These are phyloP conservation scores for Polypedilum vanderplanki DNA, from an alignment of 1,140 invertebrate species.

Conservation along the genomic window DNA sequence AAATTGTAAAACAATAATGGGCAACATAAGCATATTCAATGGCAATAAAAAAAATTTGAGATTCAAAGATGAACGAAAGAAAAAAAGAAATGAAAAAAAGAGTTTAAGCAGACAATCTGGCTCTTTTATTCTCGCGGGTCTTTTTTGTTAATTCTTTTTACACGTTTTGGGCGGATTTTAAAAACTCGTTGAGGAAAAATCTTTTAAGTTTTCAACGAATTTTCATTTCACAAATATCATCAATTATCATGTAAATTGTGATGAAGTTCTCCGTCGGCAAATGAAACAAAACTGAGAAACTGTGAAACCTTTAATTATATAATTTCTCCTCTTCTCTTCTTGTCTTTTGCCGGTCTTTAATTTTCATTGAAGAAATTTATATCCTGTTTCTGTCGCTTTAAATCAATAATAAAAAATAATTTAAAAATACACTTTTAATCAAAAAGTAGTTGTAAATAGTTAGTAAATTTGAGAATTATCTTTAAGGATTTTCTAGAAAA, in stretches of 20 bases:
- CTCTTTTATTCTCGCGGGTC: not conserved
- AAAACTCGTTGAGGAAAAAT: not conserved
- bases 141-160: constrained; percentile 25
- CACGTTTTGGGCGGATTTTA: constrained; percentile 23
- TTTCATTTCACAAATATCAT: constrained; percentile 14
- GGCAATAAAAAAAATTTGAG: not conserved
- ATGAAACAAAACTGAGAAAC: too few relatives aligned
- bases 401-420: too few relatives aligned
- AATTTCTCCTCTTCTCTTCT: too few relatives aligned
- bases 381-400: too few relatives aligned
- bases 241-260: constrained; percentile 16
- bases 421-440: too few relatives aligned
- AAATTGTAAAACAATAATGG: not conserved
- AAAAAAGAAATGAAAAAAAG: not conserved
- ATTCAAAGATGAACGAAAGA: not conserved
- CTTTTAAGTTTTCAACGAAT: constrained; percentile 21
- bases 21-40: not conserved
- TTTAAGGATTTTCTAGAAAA: too few relatives aligned
- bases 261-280: too few relatives aligned
- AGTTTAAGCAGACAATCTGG: constrained; percentile 26
- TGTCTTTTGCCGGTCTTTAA: too few relatives aligned
- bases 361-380: too few relatives aligned
- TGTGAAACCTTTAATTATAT: too few relatives aligned
- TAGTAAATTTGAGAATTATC: too few relatives aligned
- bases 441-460: too few relatives aligned